Evolutionary conservation across 1,140 invertebrate genomes (phyloP), one percentile per base, ranked within the genome.

Genomic region (Sminthurides bifidus): DNA sequence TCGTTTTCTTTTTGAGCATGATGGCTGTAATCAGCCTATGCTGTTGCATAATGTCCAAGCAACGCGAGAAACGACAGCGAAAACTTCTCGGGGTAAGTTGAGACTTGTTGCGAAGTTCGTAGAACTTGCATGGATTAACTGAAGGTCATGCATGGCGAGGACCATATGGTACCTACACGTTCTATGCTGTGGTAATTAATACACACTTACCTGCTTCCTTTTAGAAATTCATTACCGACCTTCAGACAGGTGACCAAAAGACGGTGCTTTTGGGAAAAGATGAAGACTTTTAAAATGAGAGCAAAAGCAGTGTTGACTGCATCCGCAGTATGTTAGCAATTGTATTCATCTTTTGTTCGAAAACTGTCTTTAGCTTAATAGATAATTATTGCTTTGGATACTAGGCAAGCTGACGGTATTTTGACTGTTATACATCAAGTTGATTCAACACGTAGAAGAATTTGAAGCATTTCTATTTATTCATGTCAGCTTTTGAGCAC

Each of bases 151-250:
- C 31, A 37, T n/a, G 14, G 4, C 17, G 15, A 29, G 3, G n/a
- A 40, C 4, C n/a, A 31, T 33, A 10, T n/a, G 14, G 3, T 29
- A 26, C 3, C 4, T 33, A 38, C 41, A 21, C 24, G 8, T 43
- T 19, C 8, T 43, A 17, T 43, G n/a, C 41, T 43, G 6, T 43
- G 40, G 21, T 10, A 43, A 10, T 12, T 15, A 43, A 43, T 43
- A n/a, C 10, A 8, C 21, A 15, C 8, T 43, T 52, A 14, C 4
- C 40, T 44, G 40, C 12, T 21, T 33, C 35, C 5, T 33, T 51
- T 23, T 33, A 63, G 61, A 63, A 63, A 63, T 48, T 63, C 15
- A 63, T 63, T 26, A 63, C 61, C 10, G 61, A 63, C 37, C 54
- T 63, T 5, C 61, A 63, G 40, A 59, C 60, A 15, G 60, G 60